Evolutionary conservation across 2,113 vertebrate genomes (phyloP).

Genomic region (Xiphophorus maculatus): DNA sequence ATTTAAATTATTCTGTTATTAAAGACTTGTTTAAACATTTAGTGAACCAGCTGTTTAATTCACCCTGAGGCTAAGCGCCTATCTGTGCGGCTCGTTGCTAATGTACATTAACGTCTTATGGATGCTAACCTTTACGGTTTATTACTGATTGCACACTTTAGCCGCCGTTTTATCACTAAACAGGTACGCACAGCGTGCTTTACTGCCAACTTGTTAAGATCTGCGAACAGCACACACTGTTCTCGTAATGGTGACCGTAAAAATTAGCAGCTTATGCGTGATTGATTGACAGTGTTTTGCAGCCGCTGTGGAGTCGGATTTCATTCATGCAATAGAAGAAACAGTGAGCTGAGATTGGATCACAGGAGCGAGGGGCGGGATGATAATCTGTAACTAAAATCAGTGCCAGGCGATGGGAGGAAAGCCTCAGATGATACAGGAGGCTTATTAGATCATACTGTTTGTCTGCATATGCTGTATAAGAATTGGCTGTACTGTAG

Average conservation of each 20-base stretch:
- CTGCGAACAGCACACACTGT: constrained; percentile 53
- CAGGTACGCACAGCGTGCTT: neutral
- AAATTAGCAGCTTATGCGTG: constrained; percentile 59
- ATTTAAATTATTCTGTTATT: neutral
- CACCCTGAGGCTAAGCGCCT: constrained; percentile 19
- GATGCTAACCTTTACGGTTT: constrained; percentile 41
- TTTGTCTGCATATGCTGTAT: constrained; percentile 2
- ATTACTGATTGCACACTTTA: constrained; percentile 17
- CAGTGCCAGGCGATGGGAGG: constrained; percentile 22
- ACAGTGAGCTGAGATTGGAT: constrained; percentile 82
- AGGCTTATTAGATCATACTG: constrained; percentile 5
- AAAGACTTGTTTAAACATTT: constrained; percentile 2
- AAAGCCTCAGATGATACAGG: constrained; percentile 12
- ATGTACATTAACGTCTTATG: constrained; percentile 52
- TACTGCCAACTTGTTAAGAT: constrained; percentile 38
- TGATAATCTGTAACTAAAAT: constrained; percentile 57
- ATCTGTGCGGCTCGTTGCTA: constrained; percentile 26
- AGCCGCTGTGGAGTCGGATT: constrained; percentile 63
- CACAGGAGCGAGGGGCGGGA: constrained; percentile 78
- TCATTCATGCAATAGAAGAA: constrained; percentile 78
- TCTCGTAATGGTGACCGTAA: constrained; percentile 65
- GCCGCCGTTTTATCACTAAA: neutral
- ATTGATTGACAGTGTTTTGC: constrained; percentile 73
- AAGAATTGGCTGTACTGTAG: neutral
- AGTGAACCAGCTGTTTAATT: constrained; percentile 21